Evolutionary conservation across 2,797 vertebrate genomes (phyloP), one percentile per base, ranked within the genome.

Genomic region (Lagocephalus sceleratus): DNA sequence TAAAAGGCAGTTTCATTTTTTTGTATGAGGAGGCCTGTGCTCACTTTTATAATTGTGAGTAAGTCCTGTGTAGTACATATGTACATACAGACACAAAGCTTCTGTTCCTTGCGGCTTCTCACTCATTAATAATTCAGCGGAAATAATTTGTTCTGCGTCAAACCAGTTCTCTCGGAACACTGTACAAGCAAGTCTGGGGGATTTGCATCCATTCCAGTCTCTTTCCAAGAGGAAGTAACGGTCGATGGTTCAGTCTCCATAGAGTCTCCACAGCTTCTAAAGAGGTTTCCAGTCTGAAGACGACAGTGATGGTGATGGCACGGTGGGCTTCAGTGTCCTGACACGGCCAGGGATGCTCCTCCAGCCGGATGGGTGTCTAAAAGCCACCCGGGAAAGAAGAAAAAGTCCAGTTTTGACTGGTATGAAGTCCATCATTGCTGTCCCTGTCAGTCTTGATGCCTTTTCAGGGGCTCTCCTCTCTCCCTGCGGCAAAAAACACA

Each of bases 371-470:
- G 3, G 3, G 12, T 35, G 14, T 35, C 10, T 35, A 35, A 35
- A 35, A 35, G 11, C 32, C 32, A 35, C 32, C 12, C 11, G 12
- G 14, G 12, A 35, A 35, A 35, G 12, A 35, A 1, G 12, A 35
- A 40, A 19, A 42, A 8, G 65, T 60, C 19, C 39, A 19, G 51
- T 51, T 59, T 16, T 60, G 58, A 45, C 22, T 57, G 46, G 15
- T 22, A 43, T n/a, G 19, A 6, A 42, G 40, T 60, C 50, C 47
- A 46, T 21, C 19, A n/a, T 23, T 51, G 58, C 17, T 8, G 46
- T 73, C 55, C 55, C 46, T 32, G 26, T 87, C 68, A 92, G 48
- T 92, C 91, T 16, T 81, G 71, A 60, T 91, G 91, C 38, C 79
- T 83, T 74, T 92, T 92, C 12, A 70, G 63, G n/a, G 52, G 35